Conservation (phyloP, 2,113 vertebrate species). For the Sapajus apella region DNA sequence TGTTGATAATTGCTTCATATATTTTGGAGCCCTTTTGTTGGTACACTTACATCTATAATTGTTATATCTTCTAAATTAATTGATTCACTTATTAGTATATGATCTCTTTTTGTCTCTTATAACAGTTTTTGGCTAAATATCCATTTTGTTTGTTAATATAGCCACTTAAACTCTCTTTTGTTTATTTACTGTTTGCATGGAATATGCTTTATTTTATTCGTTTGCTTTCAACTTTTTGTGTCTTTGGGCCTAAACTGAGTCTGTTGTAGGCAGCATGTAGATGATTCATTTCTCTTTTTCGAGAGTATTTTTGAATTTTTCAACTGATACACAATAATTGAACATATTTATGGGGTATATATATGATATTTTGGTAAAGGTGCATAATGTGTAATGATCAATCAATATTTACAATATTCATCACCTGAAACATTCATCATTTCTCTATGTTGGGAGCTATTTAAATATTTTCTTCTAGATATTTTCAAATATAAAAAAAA, state of each 20-base stretch:
- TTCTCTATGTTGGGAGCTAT: not conserved
- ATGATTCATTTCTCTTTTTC: not conserved
- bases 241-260: not conserved
- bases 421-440: not conserved
- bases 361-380: not conserved
- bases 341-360: not conserved
- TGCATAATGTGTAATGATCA: not conserved
- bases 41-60: not conserved
- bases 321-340: not conserved
- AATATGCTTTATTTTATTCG: not conserved
- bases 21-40: not conserved
- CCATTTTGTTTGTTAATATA: not conserved
- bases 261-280: not conserved
- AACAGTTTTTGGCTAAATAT: not conserved
- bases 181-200: constrained; percentile 1
- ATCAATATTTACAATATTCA: not conserved
- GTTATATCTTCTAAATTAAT: constrained; percentile 2
- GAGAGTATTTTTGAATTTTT: not conserved
- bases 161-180: not conserved
- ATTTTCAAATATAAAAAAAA: not conserved
- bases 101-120: not conserved
- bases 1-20: not conserved
- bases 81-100: not conserved
- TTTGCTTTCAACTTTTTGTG: not conserved
- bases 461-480: not conserved